A percentile compares a stretch with the other conserved stretches of the same genome.
Conservation (phyloP, 2,113 vertebrate genomes). For the Coturnix japonica region DNA sequence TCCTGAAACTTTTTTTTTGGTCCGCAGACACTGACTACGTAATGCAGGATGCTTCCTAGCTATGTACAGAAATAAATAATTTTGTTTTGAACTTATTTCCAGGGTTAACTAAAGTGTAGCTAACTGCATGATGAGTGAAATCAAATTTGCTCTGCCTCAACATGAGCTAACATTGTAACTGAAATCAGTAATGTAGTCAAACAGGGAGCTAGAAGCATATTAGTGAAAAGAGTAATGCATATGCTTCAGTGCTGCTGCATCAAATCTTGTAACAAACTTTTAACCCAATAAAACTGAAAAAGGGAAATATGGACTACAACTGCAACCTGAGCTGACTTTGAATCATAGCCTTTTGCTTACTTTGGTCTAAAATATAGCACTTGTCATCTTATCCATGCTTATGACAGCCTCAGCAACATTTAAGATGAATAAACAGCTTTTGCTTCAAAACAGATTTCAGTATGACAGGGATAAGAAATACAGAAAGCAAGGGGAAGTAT, state of each 20-base stretch:
- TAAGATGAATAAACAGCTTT: slow-evolving; percentile 7
- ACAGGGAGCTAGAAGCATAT: neutral
- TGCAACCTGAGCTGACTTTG: slow-evolving; percentile 3
- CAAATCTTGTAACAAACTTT: slow-evolving; percentile 1
- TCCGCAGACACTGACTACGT: neutral
- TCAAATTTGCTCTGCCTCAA: slow-evolving; percentile 18
- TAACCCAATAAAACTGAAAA: slow-evolving; percentile 17
- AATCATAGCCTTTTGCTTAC: neutral
- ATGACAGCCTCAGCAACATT: slow-evolving; percentile 16
- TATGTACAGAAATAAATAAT: neutral
- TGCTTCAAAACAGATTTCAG: neutral
- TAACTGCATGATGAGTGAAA: neutral
- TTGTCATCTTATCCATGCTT: neutral
- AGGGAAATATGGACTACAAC: neutral
- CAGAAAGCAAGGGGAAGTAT: neutral
- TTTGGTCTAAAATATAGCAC: neutral
- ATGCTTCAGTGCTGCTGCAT: neutral
- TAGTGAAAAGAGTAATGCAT: neutral
- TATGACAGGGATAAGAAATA: neutral
- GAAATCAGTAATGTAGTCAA: neutral
- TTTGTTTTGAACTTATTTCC: neutral
- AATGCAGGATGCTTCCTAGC: neutral
- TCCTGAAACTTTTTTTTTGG: neutral
- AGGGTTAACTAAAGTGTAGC: neutral
- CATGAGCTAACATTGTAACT: neutral